These are phyloP conservation scores for Stictocephala bisonia DNA, from an alignment of 2,888 invertebrate species.

Conservation along the genomic window DNA sequence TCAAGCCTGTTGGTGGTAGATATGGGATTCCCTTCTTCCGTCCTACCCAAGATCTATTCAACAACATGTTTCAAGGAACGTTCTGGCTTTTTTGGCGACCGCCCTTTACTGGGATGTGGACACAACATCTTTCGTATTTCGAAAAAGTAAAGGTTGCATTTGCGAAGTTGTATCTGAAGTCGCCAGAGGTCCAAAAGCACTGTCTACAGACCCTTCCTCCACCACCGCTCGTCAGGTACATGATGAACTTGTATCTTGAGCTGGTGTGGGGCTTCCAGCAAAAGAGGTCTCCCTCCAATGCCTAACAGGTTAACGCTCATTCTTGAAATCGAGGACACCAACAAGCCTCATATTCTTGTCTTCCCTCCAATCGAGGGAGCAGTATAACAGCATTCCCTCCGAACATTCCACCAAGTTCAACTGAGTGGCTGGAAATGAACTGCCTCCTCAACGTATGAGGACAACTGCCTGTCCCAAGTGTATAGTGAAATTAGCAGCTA, in stretches of 20 bases:
- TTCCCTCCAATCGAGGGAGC: slow-evolving; percentile 39
- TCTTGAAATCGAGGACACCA: slow-evolving; percentile 2
- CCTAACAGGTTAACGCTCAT: neutral
- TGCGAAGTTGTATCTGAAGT: neutral
- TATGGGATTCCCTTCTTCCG: neutral
- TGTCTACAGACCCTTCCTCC: slow-evolving; percentile 4
- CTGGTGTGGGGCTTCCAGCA: slow-evolving; percentile 19
- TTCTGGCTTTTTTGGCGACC: slow-evolving; percentile 20
- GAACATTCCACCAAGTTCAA: slow-evolving; percentile 46
- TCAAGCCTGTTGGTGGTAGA: neutral
- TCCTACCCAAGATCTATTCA: slow-evolving; percentile 6
- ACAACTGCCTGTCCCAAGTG: slow-evolving; percentile 33
- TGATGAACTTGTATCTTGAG: neutral
- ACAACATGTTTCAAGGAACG: neutral
- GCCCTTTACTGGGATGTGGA: neutral
- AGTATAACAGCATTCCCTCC: slow-evolving; percentile 44
- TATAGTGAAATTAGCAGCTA: slow-evolving; percentile 40
- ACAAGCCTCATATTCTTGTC: neutral
- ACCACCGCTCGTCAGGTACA: slow-evolving; percentile 13
- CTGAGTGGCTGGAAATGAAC: slow-evolving; percentile 44
- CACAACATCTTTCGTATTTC: neutral
- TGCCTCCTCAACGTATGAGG: slow-evolving; percentile 42
- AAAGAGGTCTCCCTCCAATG: slow-evolving; percentile 17
- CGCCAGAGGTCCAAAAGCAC: neutral
- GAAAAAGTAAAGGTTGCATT: neutral